Evolutionary conservation across 2,113 vertebrate genomes (phyloP), one percentile per base, ranked within the genome.

Genomic region (Myotis yumanensis): DNA sequence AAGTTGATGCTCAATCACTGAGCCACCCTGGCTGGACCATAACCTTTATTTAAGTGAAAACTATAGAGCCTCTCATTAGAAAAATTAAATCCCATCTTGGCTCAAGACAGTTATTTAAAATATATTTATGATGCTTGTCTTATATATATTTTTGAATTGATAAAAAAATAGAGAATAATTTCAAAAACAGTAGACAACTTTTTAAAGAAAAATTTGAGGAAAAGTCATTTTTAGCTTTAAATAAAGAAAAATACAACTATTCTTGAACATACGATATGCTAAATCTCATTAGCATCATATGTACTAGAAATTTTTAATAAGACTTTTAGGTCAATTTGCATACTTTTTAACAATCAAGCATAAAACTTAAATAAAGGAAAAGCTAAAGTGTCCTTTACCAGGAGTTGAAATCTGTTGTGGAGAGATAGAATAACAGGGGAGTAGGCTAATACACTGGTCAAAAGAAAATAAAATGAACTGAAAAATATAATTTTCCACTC

Each of bases 191-290:
- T 46, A 93, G 68, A 77, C 6, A 52, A 62, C 23, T 62, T 62
- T 68, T 91, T 30, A 57, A 52, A 14, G 11, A 40, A 77, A 84
- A 90, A 48, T 37, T n/a, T 89, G n/a, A 17, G 46, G 28, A 69
- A 94, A 72, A 72, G 23, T 69, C 15, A 96, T 28, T 87, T 94
- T 69, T 85, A 88, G 40, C 9, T 71, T 86, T 91, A 52, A 89
- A 57, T 69, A 79, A 59, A 18, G 37, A 85, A 85, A 93, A 81
- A 46, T 54, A 35, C 28, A 75, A 2, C n/a, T 93, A 18, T 40
- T 93, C 7, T 57, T 93, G 1, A 62, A 77, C 1, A 64, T 73
- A 32, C 4, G 9, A 87, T 51, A 52, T 68, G 72, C 5, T 5
- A 92, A 87, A 62, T 7, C 7, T 86, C 32, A 66, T 90, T 87